Evolutionary conservation across 2,888 invertebrate genomes (phyloP).

Genomic region (Drosophila falleni): DNA sequence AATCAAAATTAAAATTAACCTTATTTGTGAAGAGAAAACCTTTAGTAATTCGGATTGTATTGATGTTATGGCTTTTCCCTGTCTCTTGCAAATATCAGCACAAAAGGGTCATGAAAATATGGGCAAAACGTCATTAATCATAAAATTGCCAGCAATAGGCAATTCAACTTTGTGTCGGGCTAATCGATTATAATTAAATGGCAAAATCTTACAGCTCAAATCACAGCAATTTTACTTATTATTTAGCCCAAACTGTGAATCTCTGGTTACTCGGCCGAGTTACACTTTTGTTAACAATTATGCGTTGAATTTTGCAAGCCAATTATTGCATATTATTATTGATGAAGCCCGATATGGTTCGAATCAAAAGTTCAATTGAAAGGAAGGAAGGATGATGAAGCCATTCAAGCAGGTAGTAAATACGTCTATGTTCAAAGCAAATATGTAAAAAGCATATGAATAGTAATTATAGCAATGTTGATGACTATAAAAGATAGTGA

Average conservation of each 20-base stretch:
- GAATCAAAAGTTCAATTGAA: neutral
- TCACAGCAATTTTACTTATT: constrained; percentile 11
- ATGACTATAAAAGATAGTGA: neutral
- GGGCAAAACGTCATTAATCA: constrained; percentile 18
- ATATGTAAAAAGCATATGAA: neutral
- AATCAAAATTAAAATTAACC: neutral
- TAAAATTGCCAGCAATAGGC: neutral
- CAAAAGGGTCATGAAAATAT: constrained; percentile 9
- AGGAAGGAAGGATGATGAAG: constrained; percentile 1
- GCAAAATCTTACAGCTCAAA: constrained; percentile 5
- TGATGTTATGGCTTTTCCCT: too few species aligned
- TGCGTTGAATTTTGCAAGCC: constrained; percentile 4
- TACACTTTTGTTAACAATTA: constrained; percentile 15
- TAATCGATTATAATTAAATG: constrained; percentile 30
- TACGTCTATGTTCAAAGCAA: neutral
- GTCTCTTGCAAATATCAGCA: neutral
- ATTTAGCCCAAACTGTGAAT: neutral
- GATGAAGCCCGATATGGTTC: constrained; percentile 8
- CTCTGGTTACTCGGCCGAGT: neutral
- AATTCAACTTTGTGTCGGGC: constrained; percentile 2
- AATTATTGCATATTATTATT: constrained; percentile 23
- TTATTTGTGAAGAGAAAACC: neutral
- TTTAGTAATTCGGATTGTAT: neutral
- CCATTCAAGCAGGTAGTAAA: constrained; percentile 3
- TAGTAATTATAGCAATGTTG: neutral